Evolutionary conservation across 2,888 invertebrate genomes (phyloP).

Genomic region (Cyaniris semiargus): DNA sequence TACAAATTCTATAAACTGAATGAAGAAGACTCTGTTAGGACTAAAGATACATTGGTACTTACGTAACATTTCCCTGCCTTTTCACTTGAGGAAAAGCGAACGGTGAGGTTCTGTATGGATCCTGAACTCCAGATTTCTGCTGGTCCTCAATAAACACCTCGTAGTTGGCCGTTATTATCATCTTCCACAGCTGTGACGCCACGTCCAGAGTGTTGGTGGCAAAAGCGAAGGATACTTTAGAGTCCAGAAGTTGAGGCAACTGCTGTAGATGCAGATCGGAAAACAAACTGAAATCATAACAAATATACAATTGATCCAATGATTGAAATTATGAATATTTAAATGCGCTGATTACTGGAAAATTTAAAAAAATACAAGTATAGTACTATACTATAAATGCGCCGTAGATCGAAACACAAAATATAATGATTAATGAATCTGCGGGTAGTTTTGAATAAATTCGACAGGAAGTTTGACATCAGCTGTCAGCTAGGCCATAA

Average conservation of each 20-base stretch:
- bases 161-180: slow-evolving; percentile 56
- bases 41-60: too few species aligned
- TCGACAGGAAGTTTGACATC: too few species aligned
- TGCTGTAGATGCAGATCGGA: not conserved
- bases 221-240: not conserved
- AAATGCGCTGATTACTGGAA: not conserved
- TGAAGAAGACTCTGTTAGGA: too few species aligned
- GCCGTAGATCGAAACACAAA: too few species aligned
- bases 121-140: not conserved
- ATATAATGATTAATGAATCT: too few species aligned
- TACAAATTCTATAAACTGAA: too few species aligned
- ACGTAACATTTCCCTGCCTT: slow-evolving; percentile 51
- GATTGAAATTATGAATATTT: too few species aligned
- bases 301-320: not conserved
- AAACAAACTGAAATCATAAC: not conserved
- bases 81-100: slow-evolving; percentile 57
- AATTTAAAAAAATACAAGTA: not conserved
- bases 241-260: not conserved
- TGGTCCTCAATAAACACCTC: slow-evolving; percentile 51
- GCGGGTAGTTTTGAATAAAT: too few species aligned
- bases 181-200: slow-evolving; percentile 46
- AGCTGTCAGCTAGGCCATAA: too few species aligned
- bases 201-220: not conserved
- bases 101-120: slow-evolving; percentile 46
- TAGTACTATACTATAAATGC: too few species aligned